A percentile compares a stretch with the other conserved stretches of the same genome.
Conservation (phyloP, 1,140 invertebrate genomes). For the Brachystomella parvula region DNA sequence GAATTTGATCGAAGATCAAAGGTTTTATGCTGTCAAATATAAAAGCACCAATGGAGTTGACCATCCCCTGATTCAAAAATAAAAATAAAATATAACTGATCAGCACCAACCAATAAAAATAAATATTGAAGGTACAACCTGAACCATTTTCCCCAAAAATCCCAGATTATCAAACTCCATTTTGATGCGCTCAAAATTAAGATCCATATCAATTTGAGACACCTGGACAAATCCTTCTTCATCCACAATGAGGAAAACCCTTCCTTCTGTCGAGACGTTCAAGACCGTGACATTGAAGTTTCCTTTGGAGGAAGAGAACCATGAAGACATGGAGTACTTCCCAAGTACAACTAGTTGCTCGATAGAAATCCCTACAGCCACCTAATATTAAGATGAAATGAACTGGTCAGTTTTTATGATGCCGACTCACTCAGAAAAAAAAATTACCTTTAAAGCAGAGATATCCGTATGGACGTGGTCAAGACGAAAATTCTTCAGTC, state of each 20-base stretch:
- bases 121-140: slow-evolving; percentile 15
- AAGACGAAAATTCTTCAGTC: slow-evolving; percentile 69
- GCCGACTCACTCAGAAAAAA: not conserved
- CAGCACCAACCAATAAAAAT: not conserved
- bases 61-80: slow-evolving; percentile 46
- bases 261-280: slow-evolving; percentile 57
- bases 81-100: not conserved
- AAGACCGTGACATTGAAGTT: slow-evolving; percentile 65
- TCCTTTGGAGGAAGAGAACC: slow-evolving; percentile 59
- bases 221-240: slow-evolving; percentile 63
- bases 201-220: slow-evolving; percentile 67
- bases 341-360: slow-evolving; percentile 61
- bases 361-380: slow-evolving; percentile 57
- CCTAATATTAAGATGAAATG: slow-evolving; percentile 45
- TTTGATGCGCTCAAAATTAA: slow-evolving; percentile 63
- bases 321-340: slow-evolving; percentile 64
- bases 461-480: slow-evolving; percentile 56
- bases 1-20: slow-evolving; percentile 66
- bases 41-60: slow-evolving; percentile 69
- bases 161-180: slow-evolving; percentile 69
- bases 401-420: too few relatives aligned
- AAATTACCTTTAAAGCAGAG: slow-evolving; percentile 55
- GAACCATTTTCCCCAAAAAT: slow-evolving; percentile 20
- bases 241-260: slow-evolving; percentile 60
- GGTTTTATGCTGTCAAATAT: slow-evolving; percentile 78